Conservation (phyloP, 2,113 vertebrate species). For the Lasiurus borealis region DNA sequence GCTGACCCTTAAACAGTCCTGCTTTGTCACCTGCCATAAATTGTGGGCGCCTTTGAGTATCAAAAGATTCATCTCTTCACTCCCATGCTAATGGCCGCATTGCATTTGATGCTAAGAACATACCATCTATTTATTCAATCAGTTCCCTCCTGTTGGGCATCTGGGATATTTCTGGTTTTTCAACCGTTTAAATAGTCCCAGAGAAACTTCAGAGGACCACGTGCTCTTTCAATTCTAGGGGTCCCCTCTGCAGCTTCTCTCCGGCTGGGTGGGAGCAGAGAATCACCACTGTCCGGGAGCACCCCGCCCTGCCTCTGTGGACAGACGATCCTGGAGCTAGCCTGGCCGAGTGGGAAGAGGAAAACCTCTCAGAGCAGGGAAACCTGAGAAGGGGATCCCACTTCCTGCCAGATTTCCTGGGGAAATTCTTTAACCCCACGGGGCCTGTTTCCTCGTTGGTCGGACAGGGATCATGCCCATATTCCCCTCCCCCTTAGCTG, state of each 20-base stretch:
- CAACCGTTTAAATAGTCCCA: not conserved
- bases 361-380: not conserved
- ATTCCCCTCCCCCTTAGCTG: not conserved
- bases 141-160: not conserved
- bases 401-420: not conserved
- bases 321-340: not conserved
- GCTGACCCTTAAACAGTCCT: not conserved
- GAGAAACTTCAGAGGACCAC: not conserved
- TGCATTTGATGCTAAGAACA: not conserved
- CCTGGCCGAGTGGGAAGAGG: not conserved
- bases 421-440: not conserved
- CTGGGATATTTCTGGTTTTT: constrained; percentile 34
- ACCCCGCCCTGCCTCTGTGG: not conserved
- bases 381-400: not conserved
- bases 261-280: not conserved
- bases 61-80: not conserved
- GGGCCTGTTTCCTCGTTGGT: constrained; percentile 20
- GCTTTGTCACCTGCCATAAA: not conserved
- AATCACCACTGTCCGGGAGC: not conserved
- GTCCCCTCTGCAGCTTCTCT: not conserved
- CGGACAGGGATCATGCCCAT: not conserved
- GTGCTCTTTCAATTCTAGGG: not conserved
- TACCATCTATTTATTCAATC: not conserved
- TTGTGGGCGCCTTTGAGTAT: not conserved
- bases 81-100: not conserved